Percentiles rank a stretch among this genome's conserved stretches.
Evolutionary conservation across 2,888 invertebrate genomes (phyloP).

Genomic region (Ernsta delagoae): DNA sequence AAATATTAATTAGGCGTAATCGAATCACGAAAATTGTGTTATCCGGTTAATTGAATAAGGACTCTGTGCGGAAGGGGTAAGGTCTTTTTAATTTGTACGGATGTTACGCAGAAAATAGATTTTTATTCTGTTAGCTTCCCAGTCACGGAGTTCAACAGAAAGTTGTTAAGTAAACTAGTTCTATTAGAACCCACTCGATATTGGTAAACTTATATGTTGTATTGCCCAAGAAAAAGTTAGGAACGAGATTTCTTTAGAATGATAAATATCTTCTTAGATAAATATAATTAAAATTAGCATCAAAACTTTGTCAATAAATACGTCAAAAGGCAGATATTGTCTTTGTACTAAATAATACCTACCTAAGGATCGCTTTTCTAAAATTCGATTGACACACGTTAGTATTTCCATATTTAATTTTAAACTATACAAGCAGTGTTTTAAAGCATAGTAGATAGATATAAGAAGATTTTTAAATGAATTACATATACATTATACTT

Average conservation of each 20-base stretch:
- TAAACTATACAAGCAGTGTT: no score
- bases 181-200: constrained; percentile 26
- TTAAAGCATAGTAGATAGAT: no score
- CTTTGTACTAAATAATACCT: no score
- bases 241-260: not conserved
- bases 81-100: constrained; percentile 16
- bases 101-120: constrained; percentile 33
- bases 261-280: not conserved
- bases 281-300: no score
- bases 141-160: constrained; percentile 45
- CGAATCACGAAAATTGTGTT: constrained; percentile 39
- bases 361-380: no score
- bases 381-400: no score
- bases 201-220: constrained; percentile 6
- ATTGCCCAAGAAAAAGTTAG: not conserved
- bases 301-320: no score
- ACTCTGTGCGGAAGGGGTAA: constrained; percentile 12
- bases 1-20: constrained; percentile 33
- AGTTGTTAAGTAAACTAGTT: constrained; percentile 45
- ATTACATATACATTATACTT: no score
- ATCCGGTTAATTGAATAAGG: constrained; percentile 19
- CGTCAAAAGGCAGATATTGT: no score
- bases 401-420: no score
- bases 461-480: no score
- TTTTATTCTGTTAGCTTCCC: constrained; percentile 47